Evolutionary conservation across 1,140 invertebrate genomes (phyloP).

Genomic region (Agrypnia vestita): DNA sequence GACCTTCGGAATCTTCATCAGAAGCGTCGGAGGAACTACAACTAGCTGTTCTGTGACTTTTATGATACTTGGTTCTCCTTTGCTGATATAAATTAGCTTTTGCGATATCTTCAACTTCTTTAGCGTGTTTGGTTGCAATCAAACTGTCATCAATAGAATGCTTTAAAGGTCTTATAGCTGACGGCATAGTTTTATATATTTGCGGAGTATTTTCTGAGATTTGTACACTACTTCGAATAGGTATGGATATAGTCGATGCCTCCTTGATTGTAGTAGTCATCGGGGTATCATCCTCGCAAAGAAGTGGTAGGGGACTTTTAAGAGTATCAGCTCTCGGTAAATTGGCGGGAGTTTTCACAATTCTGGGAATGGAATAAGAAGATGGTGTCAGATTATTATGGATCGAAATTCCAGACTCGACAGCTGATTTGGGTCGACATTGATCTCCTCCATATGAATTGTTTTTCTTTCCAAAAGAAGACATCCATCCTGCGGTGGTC

Average conservation of each 20-base stretch:
- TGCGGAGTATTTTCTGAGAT: constrained; percentile 60
- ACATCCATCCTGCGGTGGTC: constrained; percentile 55
- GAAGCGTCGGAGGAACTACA: constrained; percentile 93
- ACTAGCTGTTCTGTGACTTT: constrained; percentile 84
- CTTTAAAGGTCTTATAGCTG: constrained; percentile 65
- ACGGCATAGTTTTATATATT: constrained; percentile 76
- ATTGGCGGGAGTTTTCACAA: constrained; percentile 50
- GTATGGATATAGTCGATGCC: constrained; percentile 75
- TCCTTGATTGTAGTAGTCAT: constrained; percentile 73
- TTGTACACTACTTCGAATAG: constrained; percentile 69
- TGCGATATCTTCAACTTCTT: constrained; percentile 65
- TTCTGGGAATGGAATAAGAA: constrained; percentile 51
- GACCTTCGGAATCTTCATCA: constrained; percentile 89
- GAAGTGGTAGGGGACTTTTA: constrained; percentile 49
- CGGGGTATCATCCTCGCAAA: constrained; percentile 51
- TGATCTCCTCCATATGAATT: constrained; percentile 60
- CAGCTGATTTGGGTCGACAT: constrained; percentile 64
- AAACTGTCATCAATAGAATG: constrained; percentile 44
- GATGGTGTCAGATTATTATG: constrained; percentile 31
- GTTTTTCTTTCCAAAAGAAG: constrained; percentile 57
- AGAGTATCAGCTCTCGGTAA: constrained; percentile 40
- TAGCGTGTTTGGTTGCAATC: constrained; percentile 64
- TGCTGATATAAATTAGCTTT: constrained; percentile 71
- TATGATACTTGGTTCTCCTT: constrained; percentile 81
- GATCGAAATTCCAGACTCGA: constrained; percentile 60